Evolutionary conservation across 2,888 invertebrate species (phyloP).

Genomic region (Xestia ashworthii): DNA sequence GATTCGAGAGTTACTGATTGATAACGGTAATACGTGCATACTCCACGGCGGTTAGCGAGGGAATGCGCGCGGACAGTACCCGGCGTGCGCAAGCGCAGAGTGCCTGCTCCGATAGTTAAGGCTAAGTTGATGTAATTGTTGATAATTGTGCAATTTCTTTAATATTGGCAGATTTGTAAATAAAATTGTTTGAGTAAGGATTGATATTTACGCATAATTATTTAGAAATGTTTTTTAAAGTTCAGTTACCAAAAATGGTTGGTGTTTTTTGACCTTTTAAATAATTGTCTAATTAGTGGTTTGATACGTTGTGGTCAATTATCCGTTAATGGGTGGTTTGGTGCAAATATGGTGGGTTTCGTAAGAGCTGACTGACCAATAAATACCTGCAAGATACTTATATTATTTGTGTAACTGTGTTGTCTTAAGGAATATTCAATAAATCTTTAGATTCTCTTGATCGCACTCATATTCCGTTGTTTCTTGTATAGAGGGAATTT

Average conservation of each 20-base stretch:
- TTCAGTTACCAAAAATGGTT: constrained; percentile 9
- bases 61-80: constrained; percentile 60
- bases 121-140: constrained; percentile 65
- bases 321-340: constrained; percentile 1
- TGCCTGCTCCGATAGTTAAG: constrained; percentile 73
- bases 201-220: constrained; percentile 33
- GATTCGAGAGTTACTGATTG: constrained; percentile 52
- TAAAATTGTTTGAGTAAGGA: constrained; percentile 32
- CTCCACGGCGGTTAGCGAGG: constrained; percentile 61
- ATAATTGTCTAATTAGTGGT: constrained; percentile 25
- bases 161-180: constrained; percentile 41
- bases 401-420: too few species aligned
- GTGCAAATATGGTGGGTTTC: constrained; percentile 1
- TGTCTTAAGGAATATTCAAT: too few species aligned
- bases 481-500: not conserved
- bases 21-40: constrained; percentile 49
- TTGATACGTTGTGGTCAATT: constrained; percentile 37
- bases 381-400: not conserved
- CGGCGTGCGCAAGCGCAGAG: constrained; percentile 66
- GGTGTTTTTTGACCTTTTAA: constrained; percentile 24
- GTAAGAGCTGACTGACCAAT: not conserved
- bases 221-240: constrained; percentile 39
- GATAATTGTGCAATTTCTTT: constrained; percentile 58
- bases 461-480: not conserved
- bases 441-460: too few species aligned